Evolutionary conservation across 2,888 invertebrate genomes (phyloP).

Genomic region (Thera obeliscata): DNA sequence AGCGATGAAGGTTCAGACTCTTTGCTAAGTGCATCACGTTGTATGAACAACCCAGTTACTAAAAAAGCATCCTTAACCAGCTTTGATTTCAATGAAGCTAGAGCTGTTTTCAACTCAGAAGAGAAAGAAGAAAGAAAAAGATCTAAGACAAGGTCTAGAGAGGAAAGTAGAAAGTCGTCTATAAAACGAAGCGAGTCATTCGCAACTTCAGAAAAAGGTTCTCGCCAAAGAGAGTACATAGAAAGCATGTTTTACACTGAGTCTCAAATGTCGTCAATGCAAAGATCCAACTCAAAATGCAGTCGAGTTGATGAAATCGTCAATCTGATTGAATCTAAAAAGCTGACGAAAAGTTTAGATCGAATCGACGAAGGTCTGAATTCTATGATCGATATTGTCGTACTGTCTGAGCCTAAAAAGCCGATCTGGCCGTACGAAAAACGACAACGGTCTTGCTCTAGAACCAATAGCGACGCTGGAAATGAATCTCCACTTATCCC

Average conservation of each 20-base stretch:
- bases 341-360: slow-evolving; percentile 90
- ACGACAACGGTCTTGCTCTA: slow-evolving; percentile 71
- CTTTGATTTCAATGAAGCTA: slow-evolving; percentile 80
- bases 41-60: slow-evolving; percentile 62
- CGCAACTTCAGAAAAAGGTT: slow-evolving; percentile 75
- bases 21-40: slow-evolving; percentile 86
- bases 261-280: slow-evolving; percentile 68
- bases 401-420: slow-evolving; percentile 83
- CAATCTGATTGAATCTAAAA: slow-evolving; percentile 84
- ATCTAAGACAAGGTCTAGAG: slow-evolving; percentile 70
- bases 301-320: slow-evolving; percentile 79
- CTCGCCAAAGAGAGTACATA: slow-evolving; percentile 79
- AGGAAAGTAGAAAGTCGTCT: slow-evolving; percentile 65
- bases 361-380: slow-evolving; percentile 90
- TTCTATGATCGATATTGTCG: slow-evolving; percentile 89
- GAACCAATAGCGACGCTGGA: slow-evolving; percentile 71
- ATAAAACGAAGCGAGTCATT: slow-evolving; percentile 81
- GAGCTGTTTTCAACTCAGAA: slow-evolving; percentile 84
- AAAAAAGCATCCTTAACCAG: slow-evolving; percentile 68
- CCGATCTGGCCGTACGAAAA: slow-evolving; percentile 73
- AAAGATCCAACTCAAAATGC: slow-evolving; percentile 61
- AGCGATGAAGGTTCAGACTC: slow-evolving; percentile 90
- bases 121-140: slow-evolving; percentile 74
- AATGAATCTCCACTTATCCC: slow-evolving; percentile 72
- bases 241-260: slow-evolving; percentile 86